These are phyloP conservation scores for Anadara kagoshimensis DNA, from an alignment of 1,140 invertebrate species.

Conservation along the genomic window DNA sequence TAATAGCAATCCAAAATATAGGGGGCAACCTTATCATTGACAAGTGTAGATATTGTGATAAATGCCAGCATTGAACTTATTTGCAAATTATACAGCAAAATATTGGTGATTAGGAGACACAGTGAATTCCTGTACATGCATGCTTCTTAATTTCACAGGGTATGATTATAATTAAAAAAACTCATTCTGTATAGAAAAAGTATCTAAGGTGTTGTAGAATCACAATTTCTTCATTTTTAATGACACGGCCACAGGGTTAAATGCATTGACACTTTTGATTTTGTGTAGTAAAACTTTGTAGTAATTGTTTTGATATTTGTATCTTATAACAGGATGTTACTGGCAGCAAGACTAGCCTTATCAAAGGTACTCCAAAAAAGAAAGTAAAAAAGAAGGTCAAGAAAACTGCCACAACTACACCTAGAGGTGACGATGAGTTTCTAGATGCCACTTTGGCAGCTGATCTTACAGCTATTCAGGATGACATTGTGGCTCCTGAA, in stretches of 20 bases:
- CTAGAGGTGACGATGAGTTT: conserved; percentile 49
- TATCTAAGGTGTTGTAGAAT: too few relatives aligned
- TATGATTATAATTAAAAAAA: too few relatives aligned
- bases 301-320: neutral
- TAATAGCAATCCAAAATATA: too few relatives aligned
- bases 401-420: conserved; percentile 51
- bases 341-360: conserved; percentile 65
- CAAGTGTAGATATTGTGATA: too few relatives aligned
- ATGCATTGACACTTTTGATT: neutral
- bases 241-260: neutral
- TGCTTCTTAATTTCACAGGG: too few relatives aligned
- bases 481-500: conserved; percentile 59
- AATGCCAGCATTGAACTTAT: too few relatives aligned
- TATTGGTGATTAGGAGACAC: too few relatives aligned
- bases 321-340: conserved; percentile 50
- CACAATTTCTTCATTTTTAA: too few relatives aligned
- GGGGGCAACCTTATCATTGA: too few relatives aligned
- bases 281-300: neutral
- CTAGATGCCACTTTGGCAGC: conserved; percentile 52
- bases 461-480: conserved; percentile 60
- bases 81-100: neutral
- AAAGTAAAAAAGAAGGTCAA: conserved; percentile 60
- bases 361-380: conserved; percentile 52
- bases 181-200: too few relatives aligned
- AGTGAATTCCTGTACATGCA: too few relatives aligned